Percentiles rank a stretch among this genome's conserved stretches.
These are phyloP conservation scores for Chaenocephalus aceratus DNA, from an alignment of 2,113 vertebrate genomes.

Conservation along the genomic window DNA sequence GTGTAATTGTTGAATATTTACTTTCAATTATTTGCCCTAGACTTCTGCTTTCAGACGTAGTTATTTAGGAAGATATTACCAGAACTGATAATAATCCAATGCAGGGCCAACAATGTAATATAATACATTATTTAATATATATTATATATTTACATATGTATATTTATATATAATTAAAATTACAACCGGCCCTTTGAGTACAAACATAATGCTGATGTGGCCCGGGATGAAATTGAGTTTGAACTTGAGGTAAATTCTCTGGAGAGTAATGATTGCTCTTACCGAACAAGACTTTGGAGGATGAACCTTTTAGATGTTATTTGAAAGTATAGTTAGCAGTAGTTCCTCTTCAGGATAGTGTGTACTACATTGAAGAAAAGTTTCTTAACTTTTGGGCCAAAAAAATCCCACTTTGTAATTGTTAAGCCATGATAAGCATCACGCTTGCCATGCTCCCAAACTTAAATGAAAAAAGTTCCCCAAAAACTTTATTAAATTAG, in stretches of 20 bases:
- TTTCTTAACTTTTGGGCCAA: neutral
- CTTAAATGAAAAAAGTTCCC: slow-evolving; percentile 38
- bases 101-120: too few species aligned
- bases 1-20: too few species aligned
- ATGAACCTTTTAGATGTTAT: neutral
- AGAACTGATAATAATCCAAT: too few species aligned
- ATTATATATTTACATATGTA: too few species aligned
- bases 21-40: too few species aligned
- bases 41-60: too few species aligned
- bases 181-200: too few species aligned
- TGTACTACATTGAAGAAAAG: neutral
- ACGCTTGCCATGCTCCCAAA: slow-evolving; percentile 1
- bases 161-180: too few species aligned
- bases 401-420: neutral
- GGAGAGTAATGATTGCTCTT: neutral
- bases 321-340: neutral
- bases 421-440: neutral
- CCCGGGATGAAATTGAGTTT: too few species aligned
- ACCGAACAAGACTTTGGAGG: neutral
- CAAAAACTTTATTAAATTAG: slow-evolving; percentile 34
- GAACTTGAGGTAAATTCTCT: neutral
- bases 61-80: too few species aligned
- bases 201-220: too few species aligned
- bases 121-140: too few species aligned
- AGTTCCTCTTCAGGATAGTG: neutral